Evolutionary conservation across 2,888 invertebrate species (phyloP).

Genomic region (Cryptophagus acutangulus): DNA sequence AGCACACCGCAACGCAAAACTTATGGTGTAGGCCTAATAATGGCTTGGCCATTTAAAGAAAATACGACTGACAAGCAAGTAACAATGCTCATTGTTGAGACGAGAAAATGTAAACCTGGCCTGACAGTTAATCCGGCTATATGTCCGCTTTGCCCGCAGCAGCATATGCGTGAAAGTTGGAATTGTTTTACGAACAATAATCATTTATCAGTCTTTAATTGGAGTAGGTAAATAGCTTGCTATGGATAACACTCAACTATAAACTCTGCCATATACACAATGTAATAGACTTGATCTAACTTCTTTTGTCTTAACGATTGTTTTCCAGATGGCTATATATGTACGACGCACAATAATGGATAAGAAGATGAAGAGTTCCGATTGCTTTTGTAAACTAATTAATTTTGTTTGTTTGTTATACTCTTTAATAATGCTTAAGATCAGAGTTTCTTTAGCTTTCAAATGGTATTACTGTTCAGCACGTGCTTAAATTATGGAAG

Average conservation of each 20-base stretch:
- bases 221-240: conserved; percentile 47
- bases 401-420: too few relatives aligned
- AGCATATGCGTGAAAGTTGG: conserved; percentile 42
- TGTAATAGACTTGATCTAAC: conserved; percentile 43
- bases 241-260: conserved; percentile 39
- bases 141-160: conserved; percentile 19
- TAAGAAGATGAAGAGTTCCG: too few relatives aligned
- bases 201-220: conserved; percentile 49
- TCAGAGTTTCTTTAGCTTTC: too few relatives aligned
- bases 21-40: too few relatives aligned
- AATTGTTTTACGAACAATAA: conserved; percentile 47
- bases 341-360: too few relatives aligned
- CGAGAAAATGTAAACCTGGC: conserved; percentile 24
- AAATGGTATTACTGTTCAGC: too few relatives aligned
- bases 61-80: conserved; percentile 27
- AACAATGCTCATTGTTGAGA: conserved; percentile 29
- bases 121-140: conserved; percentile 23
- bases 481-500: too few relatives aligned
- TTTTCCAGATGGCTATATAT: conserved; percentile 35
- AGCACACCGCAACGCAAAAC: too few relatives aligned
- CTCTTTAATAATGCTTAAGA: too few relatives aligned
- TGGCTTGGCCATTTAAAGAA: too few relatives aligned
- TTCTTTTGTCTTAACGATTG: conserved; percentile 45
- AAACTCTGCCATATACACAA: conserved; percentile 43
- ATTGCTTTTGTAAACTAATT: too few relatives aligned